A percentile compares a stretch with the other conserved stretches of the same genome.
These are phyloP conservation scores for Drosophila crucigera DNA, from an alignment of 2,888 invertebrate genomes.

Conservation along the genomic window DNA sequence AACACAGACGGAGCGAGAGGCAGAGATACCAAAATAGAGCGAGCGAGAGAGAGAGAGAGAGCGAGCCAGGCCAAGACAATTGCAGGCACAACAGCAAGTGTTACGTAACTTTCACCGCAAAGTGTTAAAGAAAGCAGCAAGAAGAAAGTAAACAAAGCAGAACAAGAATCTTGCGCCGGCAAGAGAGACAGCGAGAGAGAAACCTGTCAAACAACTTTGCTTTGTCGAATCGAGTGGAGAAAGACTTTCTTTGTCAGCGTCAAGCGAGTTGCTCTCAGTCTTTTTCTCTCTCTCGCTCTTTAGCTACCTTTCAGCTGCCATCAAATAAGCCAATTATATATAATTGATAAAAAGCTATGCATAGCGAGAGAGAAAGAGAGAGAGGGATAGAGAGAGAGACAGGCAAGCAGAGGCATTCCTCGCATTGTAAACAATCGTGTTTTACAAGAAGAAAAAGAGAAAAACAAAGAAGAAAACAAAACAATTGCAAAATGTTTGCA, in stretches of 20 bases:
- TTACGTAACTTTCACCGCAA: constrained; percentile 84
- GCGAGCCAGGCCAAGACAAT: constrained; percentile 29
- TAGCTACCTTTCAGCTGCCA: constrained; percentile 1
- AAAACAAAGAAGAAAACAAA: neutral
- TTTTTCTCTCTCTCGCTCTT: constrained; percentile 10
- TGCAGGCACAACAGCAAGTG: constrained; percentile 53
- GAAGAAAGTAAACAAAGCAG: constrained; percentile 74
- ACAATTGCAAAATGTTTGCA: constrained; percentile 47
- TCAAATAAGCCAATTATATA: constrained; percentile 19
- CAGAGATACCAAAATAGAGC: constrained; percentile 2
- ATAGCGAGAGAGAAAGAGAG: neutral
- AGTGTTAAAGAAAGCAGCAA: constrained; percentile 52
- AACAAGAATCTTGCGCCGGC: constrained; percentile 42
- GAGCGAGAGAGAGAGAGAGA: constrained; percentile 5
- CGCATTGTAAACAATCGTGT: constrained; percentile 46
- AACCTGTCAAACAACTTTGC: constrained; percentile 37
- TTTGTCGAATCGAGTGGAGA: constrained; percentile 21
- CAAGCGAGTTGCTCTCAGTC: constrained; percentile 30
- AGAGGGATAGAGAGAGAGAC: constrained; percentile 1
- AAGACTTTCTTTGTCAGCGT: constrained; percentile 48
- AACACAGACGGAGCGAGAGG: constrained; percentile 12
- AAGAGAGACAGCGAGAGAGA: constrained; percentile 18
- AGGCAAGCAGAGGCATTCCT: neutral
- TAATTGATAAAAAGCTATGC: constrained; percentile 10
- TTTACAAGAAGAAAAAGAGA: constrained; percentile 27